Base-by-base conservation (phyloP, 2,113 vertebrate species). In the Platysteira castanea region DNA sequence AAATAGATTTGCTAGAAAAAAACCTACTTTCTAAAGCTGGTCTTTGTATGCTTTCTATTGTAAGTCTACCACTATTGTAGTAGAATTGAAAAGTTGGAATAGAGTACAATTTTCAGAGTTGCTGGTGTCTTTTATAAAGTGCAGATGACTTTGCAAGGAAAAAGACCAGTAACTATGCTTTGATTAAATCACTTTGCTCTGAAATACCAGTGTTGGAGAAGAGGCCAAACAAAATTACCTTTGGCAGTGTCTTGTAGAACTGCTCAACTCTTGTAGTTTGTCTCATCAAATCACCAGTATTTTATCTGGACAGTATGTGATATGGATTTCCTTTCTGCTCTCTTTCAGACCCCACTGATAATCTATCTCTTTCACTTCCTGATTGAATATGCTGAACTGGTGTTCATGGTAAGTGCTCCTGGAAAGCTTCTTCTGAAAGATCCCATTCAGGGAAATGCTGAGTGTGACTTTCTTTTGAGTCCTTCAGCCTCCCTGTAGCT, bases 281-380 rank as follows among this genome's bases (percentile, higher is more conserved):
- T 63, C 73, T 84, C 42, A 44, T 75, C 20, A 50, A 59, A 44
- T 50, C 2, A 1, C 16, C 21, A 27, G 41, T 78, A 23, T 54
- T 96, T 76, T 37, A 28, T 77, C 26, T 71, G 84, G 59, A 57
- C 78, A 79, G 52, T 31, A 2, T 87, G 92, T 97, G 88, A 95
- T 33, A 27, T 30, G 35, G 27, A 42, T 96, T 76, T 95, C 53
- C 70, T 17, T 91, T 97, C 95, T 92, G 74, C 31, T 97, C 74
- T 96, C 86, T 68, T 98, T 35, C 68, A 99, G 99, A 99, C 99
- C 35, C 99, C 99, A 0, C 98, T 99, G 95, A 98, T 99, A 94
- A 99, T 99, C 95, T 99, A 99, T 97, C 98, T 99, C 93, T 99
- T 99, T 95, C 99, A 99, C 97, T 99, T 99, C 95, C 77, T 99